A percentile compares a stretch with the other conserved stretches of the same genome.
phyloP scores from a whole-genome alignment of 1,140 invertebrate species.

The Diabrotica undecimpunctata region DNA sequence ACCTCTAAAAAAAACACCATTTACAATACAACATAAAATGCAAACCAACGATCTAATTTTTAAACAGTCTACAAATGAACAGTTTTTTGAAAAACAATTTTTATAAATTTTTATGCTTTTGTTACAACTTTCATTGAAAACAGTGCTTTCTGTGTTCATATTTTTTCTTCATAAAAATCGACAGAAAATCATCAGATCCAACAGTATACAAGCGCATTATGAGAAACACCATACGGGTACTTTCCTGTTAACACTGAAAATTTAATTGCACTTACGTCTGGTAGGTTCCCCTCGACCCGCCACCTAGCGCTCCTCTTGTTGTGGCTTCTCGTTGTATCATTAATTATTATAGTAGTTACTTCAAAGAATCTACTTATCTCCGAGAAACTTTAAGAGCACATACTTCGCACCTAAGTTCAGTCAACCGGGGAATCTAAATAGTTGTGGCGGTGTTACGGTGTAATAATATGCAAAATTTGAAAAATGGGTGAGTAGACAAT shows the following conservation, averaged over 20 bases:
- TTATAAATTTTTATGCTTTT: too few relatives aligned
- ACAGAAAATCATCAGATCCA: too few relatives aligned
- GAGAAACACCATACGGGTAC: conserved; percentile 8
- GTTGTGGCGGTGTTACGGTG: conserved; percentile 4
- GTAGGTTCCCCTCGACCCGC: background rate
- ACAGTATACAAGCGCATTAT: too few relatives aligned
- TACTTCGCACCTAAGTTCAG: background rate
- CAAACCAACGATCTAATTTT: too few relatives aligned
- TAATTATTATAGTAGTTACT: conserved; percentile 4
- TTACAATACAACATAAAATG: too few relatives aligned
- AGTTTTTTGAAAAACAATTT: too few relatives aligned
- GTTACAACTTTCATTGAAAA: too few relatives aligned
- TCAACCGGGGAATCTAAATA: background rate
- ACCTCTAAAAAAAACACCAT: too few relatives aligned
- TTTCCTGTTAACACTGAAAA: conserved; percentile 1
- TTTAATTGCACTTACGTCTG: conserved; percentile 2
- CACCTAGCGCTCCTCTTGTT: background rate
- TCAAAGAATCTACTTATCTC: conserved; percentile 9
- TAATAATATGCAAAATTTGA: conserved; percentile 1
- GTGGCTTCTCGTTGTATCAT: conserved; percentile 6
- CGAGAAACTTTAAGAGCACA: background rate
- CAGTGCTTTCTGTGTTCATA: too few relatives aligned
- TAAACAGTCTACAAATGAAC: too few relatives aligned
- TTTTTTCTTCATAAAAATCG: too few relatives aligned
- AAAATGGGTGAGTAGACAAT: conserved; percentile 11